Evolutionary conservation across 2,797 vertebrate genomes (phyloP).

Genomic region (Antennarius maculatus): DNA sequence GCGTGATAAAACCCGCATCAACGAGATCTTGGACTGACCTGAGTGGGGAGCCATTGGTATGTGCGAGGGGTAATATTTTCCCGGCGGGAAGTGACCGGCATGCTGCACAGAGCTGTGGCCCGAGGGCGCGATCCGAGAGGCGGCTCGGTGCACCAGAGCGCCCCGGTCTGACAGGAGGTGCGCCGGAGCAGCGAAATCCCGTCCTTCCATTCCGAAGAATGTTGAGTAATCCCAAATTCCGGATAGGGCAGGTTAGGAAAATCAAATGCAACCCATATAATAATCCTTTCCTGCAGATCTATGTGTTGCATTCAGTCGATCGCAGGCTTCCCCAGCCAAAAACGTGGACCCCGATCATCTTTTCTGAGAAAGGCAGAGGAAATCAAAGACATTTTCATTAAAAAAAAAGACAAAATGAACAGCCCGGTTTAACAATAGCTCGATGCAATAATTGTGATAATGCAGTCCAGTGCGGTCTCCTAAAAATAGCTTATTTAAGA

Average conservation of each 20-base stretch:
- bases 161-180: slow-evolving; percentile 93
- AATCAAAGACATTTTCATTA: slow-evolving; percentile 48
- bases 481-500: slow-evolving; percentile 4
- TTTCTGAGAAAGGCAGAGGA: slow-evolving; percentile 76
- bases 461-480: slow-evolving; percentile 3
- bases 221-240: slow-evolving; percentile 81
- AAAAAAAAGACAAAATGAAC: slow-evolving; percentile 10
- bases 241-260: slow-evolving; percentile 70
- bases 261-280: slow-evolving; percentile 83
- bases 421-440: slow-evolving; percentile 22
- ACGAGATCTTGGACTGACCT: slow-evolving; percentile 80
- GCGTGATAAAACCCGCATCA: background rate
- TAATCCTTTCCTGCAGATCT: slow-evolving; percentile 79
- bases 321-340: slow-evolving; percentile 77
- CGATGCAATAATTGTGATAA: slow-evolving; percentile 29
- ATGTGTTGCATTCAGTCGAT: slow-evolving; percentile 80
- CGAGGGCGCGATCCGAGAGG: slow-evolving; percentile 87
- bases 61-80: slow-evolving; percentile 95
- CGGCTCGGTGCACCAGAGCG: slow-evolving; percentile 90
- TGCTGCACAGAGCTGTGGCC: slow-evolving; percentile 90
- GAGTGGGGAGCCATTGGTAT: slow-evolving; percentile 96
- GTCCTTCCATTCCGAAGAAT: slow-evolving; percentile 92
- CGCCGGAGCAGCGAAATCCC: slow-evolving; percentile 93
- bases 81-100: slow-evolving; percentile 90
- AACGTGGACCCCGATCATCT: slow-evolving; percentile 82